Percentiles rank a stretch among this genome's conserved stretches.
Conservation (phyloP, 1,140 invertebrate genomes). For the Brachionus asplanchnoidis region DNA sequence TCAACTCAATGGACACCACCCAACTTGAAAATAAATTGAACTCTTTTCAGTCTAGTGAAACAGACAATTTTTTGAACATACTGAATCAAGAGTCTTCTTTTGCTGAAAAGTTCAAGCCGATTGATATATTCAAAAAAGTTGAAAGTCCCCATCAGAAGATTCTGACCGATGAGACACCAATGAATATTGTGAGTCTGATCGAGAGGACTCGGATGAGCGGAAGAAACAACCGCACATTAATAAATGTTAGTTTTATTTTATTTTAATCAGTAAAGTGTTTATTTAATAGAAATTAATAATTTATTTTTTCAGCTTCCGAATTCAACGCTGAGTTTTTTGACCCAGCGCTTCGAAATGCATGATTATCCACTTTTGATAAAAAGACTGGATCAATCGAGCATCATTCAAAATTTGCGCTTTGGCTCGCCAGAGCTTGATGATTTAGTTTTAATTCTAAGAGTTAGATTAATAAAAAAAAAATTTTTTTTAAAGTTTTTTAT, state of each 20-base stretch:
- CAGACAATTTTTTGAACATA: not conserved
- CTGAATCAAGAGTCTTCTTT: not conserved
- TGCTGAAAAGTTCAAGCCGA: not conserved
- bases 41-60: not conserved
- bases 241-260: not conserved
- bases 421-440: not conserved
- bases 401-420: conserved; percentile 25
- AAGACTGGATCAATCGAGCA: conserved; percentile 37
- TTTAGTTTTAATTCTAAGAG: conserved; percentile 4
- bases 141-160: not conserved
- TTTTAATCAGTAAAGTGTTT: not conserved
- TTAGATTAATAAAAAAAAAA: not conserved
- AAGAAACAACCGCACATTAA: not conserved
- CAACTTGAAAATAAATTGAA: not conserved
- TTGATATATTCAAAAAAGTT: not conserved
- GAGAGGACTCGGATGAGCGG: not conserved
- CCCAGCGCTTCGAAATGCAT: not conserved
- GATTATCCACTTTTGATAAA: conserved; percentile 34
- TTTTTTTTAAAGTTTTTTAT: not conserved
- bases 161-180: not conserved
- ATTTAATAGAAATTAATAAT: not conserved
- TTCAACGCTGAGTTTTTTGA: not conserved
- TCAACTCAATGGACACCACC: not conserved
- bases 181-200: not conserved
- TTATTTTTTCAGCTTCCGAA: conserved; percentile 11